Evolutionary conservation across 2,888 invertebrate species (phyloP).

Genomic region (Eurois occulta): DNA sequence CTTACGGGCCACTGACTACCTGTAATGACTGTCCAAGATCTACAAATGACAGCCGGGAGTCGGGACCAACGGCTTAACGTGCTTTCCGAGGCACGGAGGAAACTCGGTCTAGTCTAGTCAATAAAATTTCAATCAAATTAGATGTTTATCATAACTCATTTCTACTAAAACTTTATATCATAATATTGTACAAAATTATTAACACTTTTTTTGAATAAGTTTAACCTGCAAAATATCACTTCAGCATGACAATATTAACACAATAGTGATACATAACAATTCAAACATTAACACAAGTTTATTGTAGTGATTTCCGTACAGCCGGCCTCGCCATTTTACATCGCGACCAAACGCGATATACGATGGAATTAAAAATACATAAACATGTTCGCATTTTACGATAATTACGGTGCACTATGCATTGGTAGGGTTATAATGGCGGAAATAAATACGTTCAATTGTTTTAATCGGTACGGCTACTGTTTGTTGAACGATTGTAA

Average conservation of each 20-base stretch:
- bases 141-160: neutral
- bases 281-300: constrained; percentile 83
- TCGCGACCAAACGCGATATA: constrained; percentile 77
- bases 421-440: constrained; percentile 84
- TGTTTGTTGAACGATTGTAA: constrained; percentile 64
- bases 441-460: constrained; percentile 77
- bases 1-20: too few species aligned
- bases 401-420: constrained; percentile 86
- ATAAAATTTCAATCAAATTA: neutral
- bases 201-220: constrained; percentile 16
- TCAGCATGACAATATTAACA: constrained; percentile 64
- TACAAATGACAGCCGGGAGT: too few species aligned
- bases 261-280: constrained; percentile 70
- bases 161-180: neutral
- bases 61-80: too few species aligned
- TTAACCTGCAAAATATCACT: constrained; percentile 51
- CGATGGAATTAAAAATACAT: constrained; percentile 89
- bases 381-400: constrained; percentile 88
- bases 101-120: too few species aligned
- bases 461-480: constrained; percentile 69
- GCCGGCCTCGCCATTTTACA: constrained; percentile 79
- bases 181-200: constrained; percentile 4
- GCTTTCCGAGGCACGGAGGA: too few species aligned
- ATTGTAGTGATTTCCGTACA: constrained; percentile 85
- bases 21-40: too few species aligned